Evolutionary conservation across 1,140 invertebrate genomes (phyloP).

Genomic region (Hirudo medicinalis): DNA sequence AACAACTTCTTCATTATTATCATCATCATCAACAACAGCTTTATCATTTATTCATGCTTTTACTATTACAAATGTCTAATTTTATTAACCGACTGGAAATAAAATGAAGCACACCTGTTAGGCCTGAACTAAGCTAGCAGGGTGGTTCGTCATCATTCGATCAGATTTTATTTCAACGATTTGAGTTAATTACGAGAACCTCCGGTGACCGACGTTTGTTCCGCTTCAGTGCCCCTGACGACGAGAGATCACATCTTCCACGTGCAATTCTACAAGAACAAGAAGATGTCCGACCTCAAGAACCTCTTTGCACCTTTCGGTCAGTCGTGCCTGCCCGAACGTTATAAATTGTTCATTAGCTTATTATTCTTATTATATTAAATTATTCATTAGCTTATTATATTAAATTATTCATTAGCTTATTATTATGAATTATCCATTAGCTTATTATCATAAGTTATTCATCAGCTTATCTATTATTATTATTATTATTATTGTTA

Average conservation of each 20-base stretch:
- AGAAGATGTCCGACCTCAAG: background rate
- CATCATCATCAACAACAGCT: too few relatives aligned
- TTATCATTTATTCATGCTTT: background rate
- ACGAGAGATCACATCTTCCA: background rate
- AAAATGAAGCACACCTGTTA: too few relatives aligned
- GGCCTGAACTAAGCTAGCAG: too few relatives aligned
- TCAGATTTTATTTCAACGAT: background rate
- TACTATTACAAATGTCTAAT: background rate
- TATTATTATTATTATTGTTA: background rate
- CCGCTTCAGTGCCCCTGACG: too few relatives aligned
- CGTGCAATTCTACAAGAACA: constrained; percentile 1
- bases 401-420: background rate
- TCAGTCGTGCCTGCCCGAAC: background rate
- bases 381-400: background rate
- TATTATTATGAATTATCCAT: background rate
- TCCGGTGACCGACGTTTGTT: background rate
- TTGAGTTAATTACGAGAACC: background rate
- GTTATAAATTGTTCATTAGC: background rate
- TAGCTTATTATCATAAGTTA: background rate
- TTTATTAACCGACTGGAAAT: background rate
- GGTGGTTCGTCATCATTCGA: background rate
- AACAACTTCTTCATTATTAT: too few relatives aligned
- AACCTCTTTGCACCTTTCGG: constrained; percentile 3
- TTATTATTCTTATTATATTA: background rate
- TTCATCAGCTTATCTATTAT: too few relatives aligned